Evolutionary conservation across 2,888 invertebrate genomes (phyloP).

Genomic region (Coleophora deauratella): DNA sequence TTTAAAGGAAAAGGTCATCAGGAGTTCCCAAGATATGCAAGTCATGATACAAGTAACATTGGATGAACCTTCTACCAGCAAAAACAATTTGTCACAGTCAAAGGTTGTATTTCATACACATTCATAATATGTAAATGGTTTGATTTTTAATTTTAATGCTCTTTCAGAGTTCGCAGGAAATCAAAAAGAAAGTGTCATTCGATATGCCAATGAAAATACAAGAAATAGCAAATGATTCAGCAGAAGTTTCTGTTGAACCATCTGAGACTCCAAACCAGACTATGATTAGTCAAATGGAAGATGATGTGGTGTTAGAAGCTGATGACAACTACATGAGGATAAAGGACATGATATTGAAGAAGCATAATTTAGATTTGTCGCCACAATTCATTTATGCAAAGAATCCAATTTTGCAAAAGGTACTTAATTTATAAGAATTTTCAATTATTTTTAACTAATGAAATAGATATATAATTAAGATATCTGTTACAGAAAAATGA

Average conservation of each 20-base stretch:
- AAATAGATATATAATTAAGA: too few relatives aligned
- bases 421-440: conserved; percentile 17
- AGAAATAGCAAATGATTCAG: conserved; percentile 17
- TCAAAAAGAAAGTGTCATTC: conserved; percentile 39
- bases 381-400: conserved; percentile 55
- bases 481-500: conserved; percentile 35
- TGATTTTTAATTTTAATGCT: too few relatives aligned
- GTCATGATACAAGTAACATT: conserved; percentile 15
- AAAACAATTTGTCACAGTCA: not conserved
- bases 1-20: not conserved
- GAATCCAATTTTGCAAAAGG: conserved; percentile 29
- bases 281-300: conserved; percentile 25
- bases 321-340: conserved; percentile 40
- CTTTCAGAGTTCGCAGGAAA: conserved; percentile 29
- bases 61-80: not conserved
- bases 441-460: too few relatives aligned
- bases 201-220: conserved; percentile 28
- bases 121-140: not conserved
- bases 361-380: conserved; percentile 49
- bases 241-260: too few relatives aligned
- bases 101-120: not conserved
- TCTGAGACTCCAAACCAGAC: conserved; percentile 19
- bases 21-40: conserved; percentile 13
- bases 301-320: conserved; percentile 26
- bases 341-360: conserved; percentile 46